Base-by-base conservation (phyloP, 2,888 invertebrate species). In the Chymomyza fuscimana region DNA sequence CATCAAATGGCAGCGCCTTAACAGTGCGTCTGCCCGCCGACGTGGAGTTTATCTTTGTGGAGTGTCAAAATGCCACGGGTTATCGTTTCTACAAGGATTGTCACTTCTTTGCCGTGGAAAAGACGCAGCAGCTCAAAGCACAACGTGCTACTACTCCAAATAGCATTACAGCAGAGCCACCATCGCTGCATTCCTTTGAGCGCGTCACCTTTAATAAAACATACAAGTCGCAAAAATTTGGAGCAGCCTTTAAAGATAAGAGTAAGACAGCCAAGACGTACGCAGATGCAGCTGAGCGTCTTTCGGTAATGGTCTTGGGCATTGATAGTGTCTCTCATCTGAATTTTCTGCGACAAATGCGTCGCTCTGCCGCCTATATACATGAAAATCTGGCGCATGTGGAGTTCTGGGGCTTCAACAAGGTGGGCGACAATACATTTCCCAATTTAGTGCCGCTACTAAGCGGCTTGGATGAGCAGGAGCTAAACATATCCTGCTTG, bases 401-500 rank as follows among this genome's bases (percentile, higher is more conserved):
- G 64, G 97, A 97, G 89, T 93, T 98, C 89, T 91, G 95, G 78
- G 98, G 98, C 5, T 98, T 97, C 91, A 97, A 96, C 89, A 98
- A 98, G 93, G 96, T 98, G 9, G 98, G 95, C 4, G 98, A 98
- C 91, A 98, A 98, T 91, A 98, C 98, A 0, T 98, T 96, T 90
- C 97, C 97, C 0, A 98, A 98, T 91, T 90, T 98, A 70, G 94
- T 96, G 7, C 96, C 98, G 0, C 93, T 97, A 74, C 92, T 98
- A 12, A 94, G 95, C 3, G 98, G 98, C 0, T 89, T 95, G 58
- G 94, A 93, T 56, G 94, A 94, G 36, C 92, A 92, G 0, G 96
- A 97, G 84, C 90, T 97, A 60, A 92, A 92, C 63, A 92, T 92
- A 68, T 93, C 91, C 0, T 97, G 97, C 87, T 94, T 95, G 93